phyloP scores from a whole-genome alignment of 2,888 invertebrate species.

The Dryomyza anilis region DNA sequence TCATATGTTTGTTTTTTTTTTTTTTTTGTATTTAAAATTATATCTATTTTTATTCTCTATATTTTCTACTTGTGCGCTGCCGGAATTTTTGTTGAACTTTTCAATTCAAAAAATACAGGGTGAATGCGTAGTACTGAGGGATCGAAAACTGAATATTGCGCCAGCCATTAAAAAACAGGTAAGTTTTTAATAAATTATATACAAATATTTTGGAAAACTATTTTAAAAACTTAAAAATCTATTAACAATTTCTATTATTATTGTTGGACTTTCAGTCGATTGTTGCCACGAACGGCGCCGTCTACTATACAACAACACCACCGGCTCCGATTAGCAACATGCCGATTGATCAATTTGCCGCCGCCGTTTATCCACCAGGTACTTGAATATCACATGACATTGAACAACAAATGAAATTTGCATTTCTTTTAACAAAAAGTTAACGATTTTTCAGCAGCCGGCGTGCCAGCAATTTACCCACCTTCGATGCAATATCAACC shows the following conservation, averaged over 20 bases:
- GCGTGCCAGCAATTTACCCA: slow-evolving; percentile 63
- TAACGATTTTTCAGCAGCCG: slow-evolving; percentile 50
- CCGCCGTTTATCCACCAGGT: slow-evolving; percentile 62
- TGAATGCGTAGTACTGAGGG: slow-evolving; percentile 77
- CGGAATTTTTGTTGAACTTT: slow-evolving; percentile 21
- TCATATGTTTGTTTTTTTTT: too few relatives aligned
- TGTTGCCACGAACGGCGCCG: slow-evolving; percentile 62
- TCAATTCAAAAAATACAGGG: slow-evolving; percentile 60
- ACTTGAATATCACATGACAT: slow-evolving; percentile 32
- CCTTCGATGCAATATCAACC: slow-evolving; percentile 63
- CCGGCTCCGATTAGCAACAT: slow-evolving; percentile 62
- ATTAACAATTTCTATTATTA: not conserved
- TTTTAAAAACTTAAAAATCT: too few relatives aligned
- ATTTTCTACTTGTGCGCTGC: too few relatives aligned
- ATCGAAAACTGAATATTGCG: slow-evolving; percentile 83
- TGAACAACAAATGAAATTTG: slow-evolving; percentile 24
- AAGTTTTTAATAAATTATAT: slow-evolving; percentile 37
- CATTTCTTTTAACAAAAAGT: slow-evolving; percentile 32
- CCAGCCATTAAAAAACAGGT: slow-evolving; percentile 86
- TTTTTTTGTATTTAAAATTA: too few relatives aligned
- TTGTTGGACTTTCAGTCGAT: slow-evolving; percentile 51
- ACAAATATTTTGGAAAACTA: too few relatives aligned
- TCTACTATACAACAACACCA: slow-evolving; percentile 62
- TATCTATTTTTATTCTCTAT: slow-evolving; percentile 17
- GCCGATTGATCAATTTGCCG: slow-evolving; percentile 62